Evolutionary conservation across 2,113 vertebrate genomes (phyloP).

Genomic region (Dicrurus megarhynchus): DNA sequence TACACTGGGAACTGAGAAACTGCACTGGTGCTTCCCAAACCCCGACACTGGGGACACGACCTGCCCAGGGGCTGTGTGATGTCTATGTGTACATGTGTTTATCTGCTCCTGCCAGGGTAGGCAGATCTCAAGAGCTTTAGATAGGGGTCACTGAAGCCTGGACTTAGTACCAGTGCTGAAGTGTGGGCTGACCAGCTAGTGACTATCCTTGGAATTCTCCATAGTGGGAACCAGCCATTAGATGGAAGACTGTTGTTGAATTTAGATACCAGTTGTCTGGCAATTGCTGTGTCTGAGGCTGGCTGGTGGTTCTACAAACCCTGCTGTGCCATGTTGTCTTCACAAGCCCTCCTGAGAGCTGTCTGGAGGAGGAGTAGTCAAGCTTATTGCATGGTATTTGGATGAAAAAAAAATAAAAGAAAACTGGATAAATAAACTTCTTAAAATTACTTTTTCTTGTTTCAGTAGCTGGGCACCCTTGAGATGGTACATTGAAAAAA

Average conservation of each 20-base stretch:
- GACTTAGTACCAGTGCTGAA: background rate
- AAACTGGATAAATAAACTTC: background rate
- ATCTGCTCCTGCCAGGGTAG: background rate
- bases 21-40: background rate
- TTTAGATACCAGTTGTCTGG: background rate
- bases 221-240: background rate
- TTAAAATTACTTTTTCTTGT: background rate
- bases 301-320: background rate
- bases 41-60: rapidly evolving
- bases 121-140: background rate
- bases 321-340: background rate
- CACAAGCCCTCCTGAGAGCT: background rate
- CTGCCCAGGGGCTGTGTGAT: background rate
- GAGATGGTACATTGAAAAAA: background rate
- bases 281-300: background rate
- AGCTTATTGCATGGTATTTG: background rate
- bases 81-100: rapidly evolving
- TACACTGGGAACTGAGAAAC: background rate
- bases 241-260: background rate
- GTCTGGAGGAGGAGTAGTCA: background rate
- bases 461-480: background rate
- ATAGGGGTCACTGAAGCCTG: background rate
- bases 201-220: background rate
- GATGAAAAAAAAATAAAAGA: background rate
- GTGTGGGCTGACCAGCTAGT: background rate